These are phyloP conservation scores for Oceanites oceanicus DNA, from an alignment of 2,113 vertebrate genomes.

Conservation along the genomic window DNA sequence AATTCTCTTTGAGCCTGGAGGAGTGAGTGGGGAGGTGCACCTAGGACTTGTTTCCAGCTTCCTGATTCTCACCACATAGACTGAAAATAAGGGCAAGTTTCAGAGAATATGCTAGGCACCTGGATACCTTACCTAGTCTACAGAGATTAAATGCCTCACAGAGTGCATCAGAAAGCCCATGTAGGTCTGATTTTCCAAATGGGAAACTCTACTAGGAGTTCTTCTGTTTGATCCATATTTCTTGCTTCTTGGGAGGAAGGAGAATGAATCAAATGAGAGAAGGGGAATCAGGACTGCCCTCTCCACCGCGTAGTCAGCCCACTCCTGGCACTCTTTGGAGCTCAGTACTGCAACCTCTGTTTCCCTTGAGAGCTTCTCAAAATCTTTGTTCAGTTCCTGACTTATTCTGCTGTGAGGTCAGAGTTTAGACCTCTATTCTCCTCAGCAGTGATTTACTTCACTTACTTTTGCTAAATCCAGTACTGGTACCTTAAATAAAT, in stretches of 20 bases:
- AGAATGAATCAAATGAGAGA: neutral
- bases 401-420: neutral
- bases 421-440: neutral
- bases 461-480: neutral
- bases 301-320: neutral
- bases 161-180: neutral
- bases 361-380: neutral
- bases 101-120: neutral
- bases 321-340: neutral
- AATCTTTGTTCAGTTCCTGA: neutral
- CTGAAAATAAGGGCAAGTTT: neutral
- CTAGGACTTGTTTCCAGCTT: neutral
- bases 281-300: neutral
- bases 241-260: neutral
- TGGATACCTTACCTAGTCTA: neutral
- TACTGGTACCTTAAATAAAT: neutral
- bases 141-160: neutral
- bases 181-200: neutral
- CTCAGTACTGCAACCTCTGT: neutral
- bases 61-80: neutral
- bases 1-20: neutral
- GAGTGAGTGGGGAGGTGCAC: neutral
- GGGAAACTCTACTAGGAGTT: neutral
- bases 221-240: neutral
- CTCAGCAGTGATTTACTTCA: neutral